phyloP scores from a whole-genome alignment of 2,888 invertebrate species.

The Vanessa cardui region DNA sequence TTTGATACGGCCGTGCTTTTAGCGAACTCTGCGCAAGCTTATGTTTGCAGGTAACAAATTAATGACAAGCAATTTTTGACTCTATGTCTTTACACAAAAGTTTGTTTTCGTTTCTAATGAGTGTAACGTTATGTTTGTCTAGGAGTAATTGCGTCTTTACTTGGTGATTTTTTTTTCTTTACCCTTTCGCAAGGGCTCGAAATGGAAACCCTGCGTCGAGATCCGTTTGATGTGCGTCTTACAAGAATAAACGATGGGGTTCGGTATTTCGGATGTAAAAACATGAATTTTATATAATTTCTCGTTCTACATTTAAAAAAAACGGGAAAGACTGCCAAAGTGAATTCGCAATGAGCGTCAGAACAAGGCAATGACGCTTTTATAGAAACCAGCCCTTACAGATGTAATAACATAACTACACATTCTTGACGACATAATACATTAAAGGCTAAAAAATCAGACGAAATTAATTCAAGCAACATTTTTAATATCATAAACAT shows the following conservation, averaged over 20 bases:
- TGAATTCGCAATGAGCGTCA: neutral
- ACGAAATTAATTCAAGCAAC: no score
- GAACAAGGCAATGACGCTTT: no score
- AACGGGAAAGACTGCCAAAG: neutral
- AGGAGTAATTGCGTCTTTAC: constrained; percentile 79
- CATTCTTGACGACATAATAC: no score
- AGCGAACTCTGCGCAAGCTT: constrained; percentile 59
- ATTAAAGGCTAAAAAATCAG: no score
- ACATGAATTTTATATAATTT: constrained; percentile 9
- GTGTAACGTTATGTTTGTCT: constrained; percentile 50
- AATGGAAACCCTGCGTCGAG: constrained; percentile 51
- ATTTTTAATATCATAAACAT: no score
- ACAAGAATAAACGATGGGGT: constrained; percentile 48
- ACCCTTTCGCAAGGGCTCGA: constrained; percentile 59
- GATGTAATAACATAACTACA: no score
- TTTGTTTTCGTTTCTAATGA: constrained; percentile 21
- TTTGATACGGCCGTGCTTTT: constrained; percentile 78
- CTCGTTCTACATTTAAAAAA: neutral
- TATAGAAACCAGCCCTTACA: no score
- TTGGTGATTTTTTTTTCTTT: constrained; percentile 64
- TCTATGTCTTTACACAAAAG: constrained; percentile 42
- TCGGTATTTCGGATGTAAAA: constrained; percentile 24
- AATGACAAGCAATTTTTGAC: constrained; percentile 47
- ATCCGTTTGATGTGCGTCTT: constrained; percentile 61
- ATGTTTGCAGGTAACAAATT: constrained; percentile 41